A percentile compares a stretch with the other conserved stretches of the same genome.
Conservation (phyloP, 92 coral and sea anemone species). For the Umimayanthus chanpuru region DNA sequence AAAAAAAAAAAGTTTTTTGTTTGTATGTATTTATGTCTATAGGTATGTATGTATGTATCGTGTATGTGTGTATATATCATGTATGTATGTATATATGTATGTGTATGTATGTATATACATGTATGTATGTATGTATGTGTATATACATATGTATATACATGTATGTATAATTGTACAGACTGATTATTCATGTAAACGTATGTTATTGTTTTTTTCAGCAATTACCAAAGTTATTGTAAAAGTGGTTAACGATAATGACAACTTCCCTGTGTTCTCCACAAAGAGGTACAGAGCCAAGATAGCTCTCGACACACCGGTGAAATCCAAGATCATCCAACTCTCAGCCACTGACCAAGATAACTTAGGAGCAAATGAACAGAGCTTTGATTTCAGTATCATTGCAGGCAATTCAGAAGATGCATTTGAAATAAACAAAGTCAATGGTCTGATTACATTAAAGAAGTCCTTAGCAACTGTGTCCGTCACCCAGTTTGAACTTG, state of each 20-base stretch:
- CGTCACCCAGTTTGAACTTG: slow-evolving; percentile 68
- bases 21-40: too few relatives aligned
- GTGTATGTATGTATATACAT: too few relatives aligned
- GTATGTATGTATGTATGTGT: too few relatives aligned
- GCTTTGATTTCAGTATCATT: slow-evolving; percentile 56
- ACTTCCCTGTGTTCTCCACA: slow-evolving; percentile 74
- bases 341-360: slow-evolving; percentile 84
- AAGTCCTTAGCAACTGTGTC: slow-evolving; percentile 82
- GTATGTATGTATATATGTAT: too few relatives aligned
- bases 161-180: not conserved
- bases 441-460: slow-evolving; percentile 77
- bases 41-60: too few relatives aligned
- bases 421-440: slow-evolving; percentile 67
- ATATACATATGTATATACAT: too few relatives aligned
- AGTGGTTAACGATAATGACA: slow-evolving; percentile 71
- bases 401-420: slow-evolving; percentile 77
- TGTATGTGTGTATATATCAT: too few relatives aligned
- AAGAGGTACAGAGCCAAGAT: slow-evolving; percentile 70
- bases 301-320: slow-evolving; percentile 68
- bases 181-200: not conserved
- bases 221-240: slow-evolving; percentile 64
- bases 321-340: slow-evolving; percentile 65
- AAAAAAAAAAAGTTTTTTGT: too few relatives aligned
- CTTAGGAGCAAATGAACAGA: slow-evolving; percentile 59
- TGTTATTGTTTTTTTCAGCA: slow-evolving; percentile 50